Evolutionary conservation across 2,797 vertebrate species (phyloP), one percentile per base, ranked within the genome.

Genomic region (Phaenicophaeus curvirostris): DNA sequence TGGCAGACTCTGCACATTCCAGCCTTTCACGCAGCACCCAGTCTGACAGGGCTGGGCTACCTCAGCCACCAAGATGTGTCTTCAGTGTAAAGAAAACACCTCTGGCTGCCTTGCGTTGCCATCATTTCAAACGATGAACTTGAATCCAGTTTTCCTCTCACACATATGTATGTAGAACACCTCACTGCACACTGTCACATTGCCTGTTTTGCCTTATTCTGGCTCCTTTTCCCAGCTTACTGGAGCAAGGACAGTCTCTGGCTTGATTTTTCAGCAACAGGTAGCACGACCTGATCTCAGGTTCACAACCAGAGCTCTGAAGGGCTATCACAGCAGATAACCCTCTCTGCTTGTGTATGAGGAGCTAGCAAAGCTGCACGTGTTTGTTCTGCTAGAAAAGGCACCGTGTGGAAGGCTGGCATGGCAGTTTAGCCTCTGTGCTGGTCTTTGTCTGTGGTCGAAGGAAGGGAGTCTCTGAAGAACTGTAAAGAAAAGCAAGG

Each of bases 301-400:
- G 66, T 8, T 30, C 23, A 10, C 0, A 6, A 28, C 15, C 3
- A 1, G 1, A 2, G 48, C 44, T 59, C 42, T 1, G 0, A 69
- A 80, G 71, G 39, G 44, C 37, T 21, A n/a, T 28, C 33, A n/a
- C 13, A 46, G 71, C 58, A 55, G 25, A 21, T 7, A 44, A 53
- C 24, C 21, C 41, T 59, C 46, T 66, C 63, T 68, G 55, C 30
- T 89, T 21, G 11, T 51, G 37, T 48, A 13, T 31, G 25, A 83
- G 67, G 68, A 71, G 11, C 69, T n/a, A 23, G 17, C 10, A 75
- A 71, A 72, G 51, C 55, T 80, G 76, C 28, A 39, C 53, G 5
- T 13, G 5, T 7, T 46, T 66, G n/a, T 59, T 42, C 33, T 39
- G 15, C 59, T n/a, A 78, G 33, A 87, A 73, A 68, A 79, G 63